Percentiles rank a stretch among this genome's conserved stretches.
These are phyloP conservation scores for Drosophila teissieri DNA, from an alignment of 1,140 invertebrate species.

Conservation along the genomic window DNA sequence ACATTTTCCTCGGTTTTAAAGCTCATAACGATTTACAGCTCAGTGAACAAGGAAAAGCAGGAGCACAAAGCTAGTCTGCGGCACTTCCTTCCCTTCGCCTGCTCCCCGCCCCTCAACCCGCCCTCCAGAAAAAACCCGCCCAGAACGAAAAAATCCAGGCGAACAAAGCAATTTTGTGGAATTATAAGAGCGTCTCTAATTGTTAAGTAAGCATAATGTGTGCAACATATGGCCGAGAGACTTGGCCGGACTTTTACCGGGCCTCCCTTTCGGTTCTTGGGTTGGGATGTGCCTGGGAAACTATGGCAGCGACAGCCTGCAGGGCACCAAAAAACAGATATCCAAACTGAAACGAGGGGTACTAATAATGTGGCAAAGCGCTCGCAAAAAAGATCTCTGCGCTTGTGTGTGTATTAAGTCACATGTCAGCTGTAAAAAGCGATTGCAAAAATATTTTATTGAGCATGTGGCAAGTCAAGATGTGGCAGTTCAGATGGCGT, in stretches of 20 bases:
- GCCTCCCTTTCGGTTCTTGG: background rate
- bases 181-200: slow-evolving; percentile 81
- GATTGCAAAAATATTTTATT: slow-evolving; percentile 68
- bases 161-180: slow-evolving; percentile 79
- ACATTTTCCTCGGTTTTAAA: slow-evolving; percentile 51
- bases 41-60: slow-evolving; percentile 68
- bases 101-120: slow-evolving; percentile 1
- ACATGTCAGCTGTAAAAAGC: slow-evolving; percentile 68
- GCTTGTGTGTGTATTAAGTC: slow-evolving; percentile 44
- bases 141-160: slow-evolving; percentile 36
- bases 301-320: slow-evolving; percentile 58
- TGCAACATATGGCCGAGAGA: slow-evolving; percentile 76
- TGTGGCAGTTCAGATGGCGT: slow-evolving; percentile 52
- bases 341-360: slow-evolving; percentile 19
- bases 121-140: too few relatives aligned
- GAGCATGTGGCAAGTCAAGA: slow-evolving; percentile 61
- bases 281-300: slow-evolving; percentile 48
- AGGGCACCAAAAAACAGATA: slow-evolving; percentile 43
- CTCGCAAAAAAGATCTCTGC: slow-evolving; percentile 24
- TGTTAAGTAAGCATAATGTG: slow-evolving; percentile 82
- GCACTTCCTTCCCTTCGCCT: slow-evolving; percentile 23
- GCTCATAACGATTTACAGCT: slow-evolving; percentile 66
- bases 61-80: slow-evolving; percentile 52
- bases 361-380: slow-evolving; percentile 73
- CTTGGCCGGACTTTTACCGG: slow-evolving; percentile 48